A percentile compares a stretch with the other conserved stretches of the same genome.
phyloP scores from a whole-genome alignment of 2,113 vertebrate species.

The Hiodon alosoides region DNA sequence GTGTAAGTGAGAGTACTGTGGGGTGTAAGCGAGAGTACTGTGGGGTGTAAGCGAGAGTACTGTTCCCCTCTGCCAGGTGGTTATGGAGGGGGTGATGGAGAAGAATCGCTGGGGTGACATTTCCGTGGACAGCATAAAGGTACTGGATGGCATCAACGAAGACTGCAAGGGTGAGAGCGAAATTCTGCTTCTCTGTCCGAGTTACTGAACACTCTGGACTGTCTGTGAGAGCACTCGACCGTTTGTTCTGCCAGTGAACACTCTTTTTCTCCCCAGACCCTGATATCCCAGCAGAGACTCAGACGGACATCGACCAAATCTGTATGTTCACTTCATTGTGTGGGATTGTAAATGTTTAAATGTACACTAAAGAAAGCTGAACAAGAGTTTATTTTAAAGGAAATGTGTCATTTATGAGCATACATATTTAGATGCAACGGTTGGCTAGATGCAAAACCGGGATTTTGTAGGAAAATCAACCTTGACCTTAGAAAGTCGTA shows the following conservation, averaged over 20 bases:
- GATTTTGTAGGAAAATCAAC: too few relatives aligned
- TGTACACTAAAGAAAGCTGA: too few relatives aligned
- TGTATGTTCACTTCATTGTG: conserved; percentile 44
- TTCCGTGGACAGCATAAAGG: conserved; percentile 84
- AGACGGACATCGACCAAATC: conserved; percentile 53
- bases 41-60: not conserved
- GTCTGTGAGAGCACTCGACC: not conserved
- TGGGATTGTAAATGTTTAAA: not conserved
- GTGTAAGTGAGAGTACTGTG: not conserved
- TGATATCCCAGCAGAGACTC: conserved; percentile 36
- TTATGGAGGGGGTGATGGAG: conserved; percentile 82
- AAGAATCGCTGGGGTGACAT: conserved; percentile 76
- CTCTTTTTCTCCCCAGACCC: conserved; percentile 39
- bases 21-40: not conserved
- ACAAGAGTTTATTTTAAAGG: too few relatives aligned
- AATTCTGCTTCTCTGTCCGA: not conserved
- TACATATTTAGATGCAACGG: too few relatives aligned
- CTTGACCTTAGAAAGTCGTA: too few relatives aligned
- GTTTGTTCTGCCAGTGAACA: not conserved
- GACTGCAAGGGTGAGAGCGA: conserved; percentile 73
- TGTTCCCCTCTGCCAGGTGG: conserved; percentile 66
- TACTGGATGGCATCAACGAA: conserved; percentile 65
- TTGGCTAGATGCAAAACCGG: too few relatives aligned
- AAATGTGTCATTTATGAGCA: too few relatives aligned
- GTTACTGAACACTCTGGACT: not conserved